Base-by-base conservation (phyloP, 2,113 vertebrate genomes). In the Dryoscopus gambensis region DNA sequence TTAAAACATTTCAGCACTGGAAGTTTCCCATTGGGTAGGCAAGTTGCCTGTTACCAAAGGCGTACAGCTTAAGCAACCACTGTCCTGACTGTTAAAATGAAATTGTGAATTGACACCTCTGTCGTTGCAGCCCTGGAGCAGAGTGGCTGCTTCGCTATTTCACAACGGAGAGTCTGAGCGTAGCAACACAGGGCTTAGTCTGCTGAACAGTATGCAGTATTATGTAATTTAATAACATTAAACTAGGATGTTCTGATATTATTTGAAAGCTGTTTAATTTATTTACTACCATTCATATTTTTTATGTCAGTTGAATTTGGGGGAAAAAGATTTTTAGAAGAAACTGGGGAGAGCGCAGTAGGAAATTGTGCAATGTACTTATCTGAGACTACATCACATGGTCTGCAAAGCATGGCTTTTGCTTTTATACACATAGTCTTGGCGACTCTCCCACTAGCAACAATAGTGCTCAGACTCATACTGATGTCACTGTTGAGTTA, bases 401-500 rank as follows among this genome's bases (percentile, higher is more conserved):
- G 82, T 44, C 57, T 84, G 53, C 33, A 63, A 69, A 64, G 62
- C 71, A 70, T 25, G 1, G 89, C 70, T 93, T 90, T 97, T 96
- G 89, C 94, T 97, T 89, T 96, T 92, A 79, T 96, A 93, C 87
- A 93, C 88, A 91, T 73, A 57, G 39, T 69, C 87, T 92, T 95
- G 95, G 93, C 92, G 4, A 96, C 75, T 94, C 94, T 97, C 96
- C 95, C 94, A 52, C 90, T 79, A 94, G 90, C 94, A 96, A 95
- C 97, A 97, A 91, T 92, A 94, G 79, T 59, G 85, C 83, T 97
- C 73, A 94, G 91, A 87, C 94, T 97, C 95, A 93, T 97, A 93
- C 95, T 97, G 95, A 97, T 97, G 97, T 98, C 97, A 97, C 91
- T 95, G 90, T 46, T 94, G 79, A 94, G 90, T 94, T 97, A 97